phyloP scores from a whole-genome alignment of 1,140 invertebrate species.

The Pseudomyrmex concolor region DNA sequence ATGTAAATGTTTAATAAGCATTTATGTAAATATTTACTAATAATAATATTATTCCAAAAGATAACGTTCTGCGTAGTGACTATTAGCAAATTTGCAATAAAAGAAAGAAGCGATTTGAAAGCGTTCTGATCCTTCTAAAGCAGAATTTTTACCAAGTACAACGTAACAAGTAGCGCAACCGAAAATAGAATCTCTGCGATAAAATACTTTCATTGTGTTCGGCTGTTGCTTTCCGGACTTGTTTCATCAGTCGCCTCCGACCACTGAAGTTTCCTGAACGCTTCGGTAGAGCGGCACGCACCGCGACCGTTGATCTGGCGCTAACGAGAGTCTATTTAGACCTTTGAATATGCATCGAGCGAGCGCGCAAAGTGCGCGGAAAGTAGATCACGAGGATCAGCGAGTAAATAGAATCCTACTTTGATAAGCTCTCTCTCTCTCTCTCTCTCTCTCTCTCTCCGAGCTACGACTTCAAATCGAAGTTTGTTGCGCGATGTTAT shows the following conservation, averaged over 20 bases:
- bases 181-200: slow-evolving; percentile 16
- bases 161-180: slow-evolving; percentile 8
- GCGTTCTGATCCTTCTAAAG: too few relatives aligned
- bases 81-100: too few relatives aligned
- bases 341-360: slow-evolving; percentile 67
- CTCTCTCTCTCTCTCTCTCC: neutral
- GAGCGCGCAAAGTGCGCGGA: slow-evolving; percentile 41
- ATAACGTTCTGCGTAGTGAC: too few relatives aligned
- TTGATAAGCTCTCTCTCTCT: slow-evolving; percentile 37
- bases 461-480: slow-evolving; percentile 55
- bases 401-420: slow-evolving; percentile 68
- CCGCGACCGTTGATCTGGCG: slow-evolving; percentile 44
- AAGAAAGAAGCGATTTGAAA: too few relatives aligned
- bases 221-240: slow-evolving; percentile 28
- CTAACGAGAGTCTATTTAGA: slow-evolving; percentile 68
- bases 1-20: too few relatives aligned
- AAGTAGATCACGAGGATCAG: slow-evolving; percentile 71
- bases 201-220: slow-evolving; percentile 35
- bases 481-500: slow-evolving; percentile 45
- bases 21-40: neutral
- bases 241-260: slow-evolving; percentile 2
- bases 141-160: neutral
- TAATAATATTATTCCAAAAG: neutral
- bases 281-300: slow-evolving; percentile 46
- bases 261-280: slow-evolving; percentile 46